Evolutionary conservation across 2,113 vertebrate species (phyloP).

Genomic region (Oreochromis aureus): DNA sequence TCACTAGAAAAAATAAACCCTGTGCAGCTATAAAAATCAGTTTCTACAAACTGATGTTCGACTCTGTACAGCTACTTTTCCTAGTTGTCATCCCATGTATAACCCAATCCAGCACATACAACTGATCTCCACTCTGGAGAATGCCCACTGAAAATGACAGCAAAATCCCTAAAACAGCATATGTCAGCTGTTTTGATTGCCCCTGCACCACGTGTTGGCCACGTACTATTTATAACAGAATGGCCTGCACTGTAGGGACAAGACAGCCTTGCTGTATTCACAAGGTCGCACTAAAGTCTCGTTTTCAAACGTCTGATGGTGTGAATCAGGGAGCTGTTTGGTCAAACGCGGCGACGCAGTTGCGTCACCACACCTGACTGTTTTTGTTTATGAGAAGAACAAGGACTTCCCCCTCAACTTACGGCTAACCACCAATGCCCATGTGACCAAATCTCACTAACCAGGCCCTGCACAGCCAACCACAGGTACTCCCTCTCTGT

Average conservation of each 20-base stretch:
- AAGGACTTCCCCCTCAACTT: neutral
- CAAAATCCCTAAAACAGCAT: conserved; percentile 31
- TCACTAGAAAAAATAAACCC: neutral
- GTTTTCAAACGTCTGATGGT: neutral
- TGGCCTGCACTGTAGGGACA: conserved; percentile 13
- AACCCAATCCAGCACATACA: neutral
- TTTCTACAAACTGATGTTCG: neutral
- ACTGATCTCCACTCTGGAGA: neutral
- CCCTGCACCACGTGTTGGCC: conserved; percentile 47
- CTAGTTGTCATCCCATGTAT: neutral
- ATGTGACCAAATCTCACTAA: conserved; percentile 1
- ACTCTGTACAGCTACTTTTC: neutral
- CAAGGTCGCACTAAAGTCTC: neutral
- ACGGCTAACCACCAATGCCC: neutral
- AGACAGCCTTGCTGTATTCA: conserved; percentile 31
- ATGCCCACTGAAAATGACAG: conserved; percentile 31
- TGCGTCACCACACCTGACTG: neutral
- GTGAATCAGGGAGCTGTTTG: neutral
- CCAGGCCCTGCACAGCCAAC: neutral
- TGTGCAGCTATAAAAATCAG: neutral
- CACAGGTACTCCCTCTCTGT: neutral
- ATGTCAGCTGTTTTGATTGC: conserved; percentile 33
- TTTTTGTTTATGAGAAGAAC: neutral
- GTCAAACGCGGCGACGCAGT: neutral
- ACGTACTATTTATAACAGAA: conserved; percentile 47